Conservation (phyloP, 2,113 vertebrate genomes). For the Oreochromis aureus region DNA sequence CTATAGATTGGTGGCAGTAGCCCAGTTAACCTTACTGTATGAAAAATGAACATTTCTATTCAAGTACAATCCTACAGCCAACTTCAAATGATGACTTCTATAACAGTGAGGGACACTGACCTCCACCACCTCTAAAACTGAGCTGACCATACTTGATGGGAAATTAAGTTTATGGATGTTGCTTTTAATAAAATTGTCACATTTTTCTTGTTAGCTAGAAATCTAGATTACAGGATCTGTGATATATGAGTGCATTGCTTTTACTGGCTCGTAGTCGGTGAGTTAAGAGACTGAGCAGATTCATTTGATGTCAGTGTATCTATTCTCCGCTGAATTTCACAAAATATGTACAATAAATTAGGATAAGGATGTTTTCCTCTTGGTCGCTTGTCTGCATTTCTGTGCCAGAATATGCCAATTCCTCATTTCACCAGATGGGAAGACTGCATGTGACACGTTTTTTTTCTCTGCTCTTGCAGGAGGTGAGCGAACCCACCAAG, state of each 20-base stretch:
- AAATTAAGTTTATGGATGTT: neutral
- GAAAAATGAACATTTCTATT: neutral
- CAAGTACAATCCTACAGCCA: neutral
- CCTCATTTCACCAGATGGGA: neutral
- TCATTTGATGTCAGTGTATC: neutral
- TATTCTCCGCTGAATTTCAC: neutral
- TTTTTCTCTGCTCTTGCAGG: constrained; percentile 67
- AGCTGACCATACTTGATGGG: neutral
- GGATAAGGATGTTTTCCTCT: neutral
- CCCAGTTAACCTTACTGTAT: neutral
- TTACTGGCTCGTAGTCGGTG: neutral
- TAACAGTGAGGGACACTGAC: neutral
- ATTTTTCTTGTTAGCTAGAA: neutral
- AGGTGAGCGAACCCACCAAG: constrained; percentile 96
- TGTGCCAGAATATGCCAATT: neutral
- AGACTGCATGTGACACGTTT: neutral
- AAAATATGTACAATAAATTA: neutral
- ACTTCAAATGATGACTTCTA: neutral
- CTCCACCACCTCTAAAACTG: neutral
- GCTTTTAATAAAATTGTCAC: neutral
- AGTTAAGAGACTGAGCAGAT: neutral
- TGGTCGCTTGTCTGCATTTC: neutral
- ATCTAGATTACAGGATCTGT: neutral
- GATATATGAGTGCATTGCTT: neutral
- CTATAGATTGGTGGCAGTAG: neutral